These are phyloP conservation scores for Seira ritae DNA, from an alignment of 2,888 invertebrate species.

Conservation along the genomic window DNA sequence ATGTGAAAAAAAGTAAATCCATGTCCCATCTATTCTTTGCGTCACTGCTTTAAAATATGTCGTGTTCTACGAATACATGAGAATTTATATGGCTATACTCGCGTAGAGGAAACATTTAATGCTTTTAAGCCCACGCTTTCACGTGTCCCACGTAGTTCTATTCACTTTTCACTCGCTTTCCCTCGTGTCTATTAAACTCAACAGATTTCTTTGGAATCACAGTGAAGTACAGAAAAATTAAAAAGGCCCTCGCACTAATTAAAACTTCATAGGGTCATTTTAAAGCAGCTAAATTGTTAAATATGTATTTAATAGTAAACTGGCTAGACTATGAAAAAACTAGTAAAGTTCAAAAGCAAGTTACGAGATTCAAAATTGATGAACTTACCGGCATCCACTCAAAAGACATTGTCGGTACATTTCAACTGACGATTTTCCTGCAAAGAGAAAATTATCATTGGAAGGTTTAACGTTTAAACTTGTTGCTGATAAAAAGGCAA, in stretches of 20 bases:
- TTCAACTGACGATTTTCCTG: conserved; percentile 94
- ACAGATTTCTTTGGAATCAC: no score
- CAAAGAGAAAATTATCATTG: no score
- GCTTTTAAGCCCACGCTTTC: conserved; percentile 36
- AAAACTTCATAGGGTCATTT: no score
- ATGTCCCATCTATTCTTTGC: conserved; percentile 42
- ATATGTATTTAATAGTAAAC: no score
- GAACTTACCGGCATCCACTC: conserved; percentile 93
- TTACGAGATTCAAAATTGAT: no score
- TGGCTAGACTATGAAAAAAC: no score
- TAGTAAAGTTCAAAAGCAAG: no score
- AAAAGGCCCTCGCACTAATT: no score
- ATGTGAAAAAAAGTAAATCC: conserved; percentile 50
- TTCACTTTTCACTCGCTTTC: neutral
- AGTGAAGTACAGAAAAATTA: no score
- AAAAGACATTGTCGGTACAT: conserved; percentile 98
- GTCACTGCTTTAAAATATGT: neutral
- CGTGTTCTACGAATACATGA: conserved; percentile 14
- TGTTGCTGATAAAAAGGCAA: no score
- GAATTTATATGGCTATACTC: conserved; percentile 38
- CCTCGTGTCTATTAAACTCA: no score
- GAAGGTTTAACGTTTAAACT: neutral
- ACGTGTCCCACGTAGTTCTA: neutral
- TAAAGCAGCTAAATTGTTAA: no score
- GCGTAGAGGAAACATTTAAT: conserved; percentile 40